These are phyloP conservation scores for Dendrocincla tyrannina DNA, from an alignment of 2,797 vertebrate species.

Conservation along the genomic window DNA sequence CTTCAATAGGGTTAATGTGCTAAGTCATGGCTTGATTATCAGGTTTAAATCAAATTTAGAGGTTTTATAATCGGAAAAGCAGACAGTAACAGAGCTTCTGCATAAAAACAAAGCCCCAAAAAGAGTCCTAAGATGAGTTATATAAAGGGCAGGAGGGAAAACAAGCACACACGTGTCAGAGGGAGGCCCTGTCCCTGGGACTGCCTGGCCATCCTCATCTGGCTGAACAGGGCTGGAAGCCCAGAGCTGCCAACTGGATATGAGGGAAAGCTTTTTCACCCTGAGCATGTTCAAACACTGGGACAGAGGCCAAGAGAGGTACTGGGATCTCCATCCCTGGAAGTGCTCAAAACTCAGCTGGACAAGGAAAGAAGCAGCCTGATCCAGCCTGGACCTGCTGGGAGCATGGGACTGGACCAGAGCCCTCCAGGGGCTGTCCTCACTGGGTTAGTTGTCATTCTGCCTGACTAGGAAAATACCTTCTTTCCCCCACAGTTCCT, in stretches of 20 bases:
- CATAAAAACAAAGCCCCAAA: background rate
- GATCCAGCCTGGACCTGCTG: background rate
- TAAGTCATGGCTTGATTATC: conserved; percentile 2
- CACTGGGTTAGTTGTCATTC: background rate
- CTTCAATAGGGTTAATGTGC: conserved; percentile 1
- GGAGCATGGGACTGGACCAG: background rate
- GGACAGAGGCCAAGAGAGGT: background rate
- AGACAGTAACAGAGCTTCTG: background rate
- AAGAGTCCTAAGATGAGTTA: background rate
- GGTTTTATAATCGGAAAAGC: background rate
- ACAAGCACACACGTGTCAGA: accelerated
- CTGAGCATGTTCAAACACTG: background rate
- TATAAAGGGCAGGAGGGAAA: background rate
- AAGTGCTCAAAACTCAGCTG: background rate
- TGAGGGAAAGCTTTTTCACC: background rate
- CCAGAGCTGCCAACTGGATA: background rate
- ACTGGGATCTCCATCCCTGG: background rate
- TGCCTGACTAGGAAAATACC: background rate
- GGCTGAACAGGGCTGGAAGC: background rate
- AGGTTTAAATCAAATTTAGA: conserved; percentile 22
- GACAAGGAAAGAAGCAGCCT: background rate
- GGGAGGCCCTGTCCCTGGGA: background rate
- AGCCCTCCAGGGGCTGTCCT: background rate
- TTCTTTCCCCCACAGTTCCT: background rate
- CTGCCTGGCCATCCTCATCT: background rate